Conservation (phyloP, 2,113 vertebrate genomes). For the Acanthochromis polyacanthus region DNA sequence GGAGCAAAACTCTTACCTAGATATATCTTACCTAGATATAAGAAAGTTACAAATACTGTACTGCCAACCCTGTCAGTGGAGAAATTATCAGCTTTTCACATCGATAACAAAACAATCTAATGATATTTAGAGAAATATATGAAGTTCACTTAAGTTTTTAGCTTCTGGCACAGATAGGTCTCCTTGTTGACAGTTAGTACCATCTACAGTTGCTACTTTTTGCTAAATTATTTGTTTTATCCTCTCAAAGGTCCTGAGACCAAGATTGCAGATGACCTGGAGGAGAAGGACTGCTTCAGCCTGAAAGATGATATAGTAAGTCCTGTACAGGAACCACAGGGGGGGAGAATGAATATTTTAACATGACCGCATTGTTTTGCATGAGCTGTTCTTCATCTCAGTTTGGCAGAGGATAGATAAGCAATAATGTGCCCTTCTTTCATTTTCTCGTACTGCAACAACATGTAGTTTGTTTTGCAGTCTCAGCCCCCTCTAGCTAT, state of each 20-base stretch:
- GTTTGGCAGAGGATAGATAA: background rate
- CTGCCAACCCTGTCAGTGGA: background rate
- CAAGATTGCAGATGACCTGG: slow-evolving; percentile 39
- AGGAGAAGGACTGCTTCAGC: slow-evolving; percentile 71
- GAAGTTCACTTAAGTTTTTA: no score
- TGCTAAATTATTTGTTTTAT: background rate
- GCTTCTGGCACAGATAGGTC: no score
- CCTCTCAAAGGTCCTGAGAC: slow-evolving; percentile 77
- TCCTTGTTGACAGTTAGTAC: no score
- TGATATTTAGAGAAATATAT: background rate
- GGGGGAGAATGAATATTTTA: slow-evolving; percentile 26
- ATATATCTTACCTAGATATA: slow-evolving; percentile 40
- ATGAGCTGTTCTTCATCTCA: background rate
- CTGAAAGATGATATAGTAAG: slow-evolving; percentile 77
- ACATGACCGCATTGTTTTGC: slow-evolving; percentile 1
- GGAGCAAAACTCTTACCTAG: slow-evolving; percentile 33
- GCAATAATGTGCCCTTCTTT: background rate
- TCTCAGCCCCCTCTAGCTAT: background rate
- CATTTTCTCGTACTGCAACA: background rate
- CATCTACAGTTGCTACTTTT: slow-evolving; percentile 2
- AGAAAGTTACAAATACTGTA: slow-evolving; percentile 17
- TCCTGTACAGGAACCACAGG: slow-evolving; percentile 6
- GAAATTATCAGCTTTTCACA: background rate
- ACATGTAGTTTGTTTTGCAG: background rate
- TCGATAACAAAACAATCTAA: background rate